A percentile compares a stretch with the other conserved stretches of the same genome.
Evolutionary conservation across 2,113 vertebrate genomes (phyloP).

Genomic region (Heliornis fulica): DNA sequence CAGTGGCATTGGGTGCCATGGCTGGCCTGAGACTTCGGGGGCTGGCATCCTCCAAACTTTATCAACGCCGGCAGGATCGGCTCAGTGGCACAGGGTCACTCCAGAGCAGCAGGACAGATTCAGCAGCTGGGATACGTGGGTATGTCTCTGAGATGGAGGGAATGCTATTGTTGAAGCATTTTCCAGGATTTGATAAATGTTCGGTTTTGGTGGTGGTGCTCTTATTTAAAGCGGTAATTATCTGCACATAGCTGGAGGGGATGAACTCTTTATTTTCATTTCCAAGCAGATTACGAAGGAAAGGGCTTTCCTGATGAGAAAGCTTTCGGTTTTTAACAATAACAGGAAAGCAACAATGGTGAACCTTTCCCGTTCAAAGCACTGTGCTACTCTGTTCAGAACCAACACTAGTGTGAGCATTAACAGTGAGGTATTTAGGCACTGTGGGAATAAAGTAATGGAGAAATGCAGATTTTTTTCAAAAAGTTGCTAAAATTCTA

Average conservation of each 20-base stretch:
- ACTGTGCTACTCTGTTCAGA: neutral
- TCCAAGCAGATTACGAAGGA: neutral
- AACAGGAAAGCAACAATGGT: slow-evolving; percentile 57
- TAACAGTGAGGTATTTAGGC: neutral
- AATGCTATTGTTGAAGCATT: neutral
- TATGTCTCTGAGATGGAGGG: slow-evolving; percentile 28
- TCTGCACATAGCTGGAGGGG: neutral
- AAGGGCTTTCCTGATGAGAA: slow-evolving; percentile 8
- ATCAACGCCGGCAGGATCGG: slow-evolving; percentile 61
- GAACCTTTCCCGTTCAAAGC: neutral
- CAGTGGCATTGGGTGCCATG: slow-evolving; percentile 48
- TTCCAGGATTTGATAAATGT: neutral
- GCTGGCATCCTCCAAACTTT: slow-evolving; percentile 66
- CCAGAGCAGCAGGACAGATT: neutral
- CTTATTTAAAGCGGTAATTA: neutral
- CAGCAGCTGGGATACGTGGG: neutral
- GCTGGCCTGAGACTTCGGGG: slow-evolving; percentile 42
- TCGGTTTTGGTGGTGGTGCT: neutral
- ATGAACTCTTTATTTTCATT: slow-evolving; percentile 14
- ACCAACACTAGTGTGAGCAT: neutral
- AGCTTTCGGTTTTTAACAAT: slow-evolving; percentile 55
- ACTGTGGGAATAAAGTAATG: neutral
- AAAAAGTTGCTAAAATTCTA: neutral
- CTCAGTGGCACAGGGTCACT: slow-evolving; percentile 20
- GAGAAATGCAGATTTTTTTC: neutral